Percentiles rank a stretch among this genome's conserved stretches.
Evolutionary conservation across 2,797 vertebrate species (phyloP).

Genomic region (Poecilia wingei): DNA sequence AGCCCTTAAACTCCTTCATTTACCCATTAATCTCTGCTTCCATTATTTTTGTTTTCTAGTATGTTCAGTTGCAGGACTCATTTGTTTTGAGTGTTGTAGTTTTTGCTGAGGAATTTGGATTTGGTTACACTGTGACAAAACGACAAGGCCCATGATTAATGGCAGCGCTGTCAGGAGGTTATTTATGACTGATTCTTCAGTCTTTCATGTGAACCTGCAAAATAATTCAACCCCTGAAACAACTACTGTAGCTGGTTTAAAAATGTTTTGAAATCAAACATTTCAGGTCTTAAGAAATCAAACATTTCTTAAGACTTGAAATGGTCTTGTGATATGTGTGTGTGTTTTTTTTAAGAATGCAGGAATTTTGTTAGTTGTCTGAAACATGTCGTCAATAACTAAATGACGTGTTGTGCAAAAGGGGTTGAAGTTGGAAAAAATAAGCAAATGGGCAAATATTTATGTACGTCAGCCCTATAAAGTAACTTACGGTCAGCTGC

Average conservation of each 20-base stretch:
- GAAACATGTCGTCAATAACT: not conserved
- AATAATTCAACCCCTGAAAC: not conserved
- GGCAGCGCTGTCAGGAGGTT: not conserved
- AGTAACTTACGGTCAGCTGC: not conserved
- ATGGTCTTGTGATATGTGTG: not conserved
- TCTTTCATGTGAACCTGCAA: not conserved
- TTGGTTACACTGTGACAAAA: not conserved
- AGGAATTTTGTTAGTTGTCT: not conserved
- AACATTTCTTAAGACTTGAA: not conserved
- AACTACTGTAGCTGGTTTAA: not conserved
- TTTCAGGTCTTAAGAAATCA: too few relatives aligned
- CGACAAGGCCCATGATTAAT: not conserved
- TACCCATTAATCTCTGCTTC: not conserved
- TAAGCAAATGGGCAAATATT: not conserved
- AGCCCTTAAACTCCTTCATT: not conserved
- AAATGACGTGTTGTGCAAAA: not conserved
- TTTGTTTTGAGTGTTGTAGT: not conserved
- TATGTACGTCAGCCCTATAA: not conserved
- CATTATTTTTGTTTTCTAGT: not conserved
- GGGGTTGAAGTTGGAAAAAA: not conserved
- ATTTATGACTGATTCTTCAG: not conserved
- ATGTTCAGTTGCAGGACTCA: not conserved
- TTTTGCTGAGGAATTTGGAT: not conserved
- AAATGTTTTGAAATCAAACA: not conserved
- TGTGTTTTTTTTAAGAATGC: not conserved